phyloP scores from a whole-genome alignment of 2,113 vertebrate species.

The Nansenia antarctica region DNA sequence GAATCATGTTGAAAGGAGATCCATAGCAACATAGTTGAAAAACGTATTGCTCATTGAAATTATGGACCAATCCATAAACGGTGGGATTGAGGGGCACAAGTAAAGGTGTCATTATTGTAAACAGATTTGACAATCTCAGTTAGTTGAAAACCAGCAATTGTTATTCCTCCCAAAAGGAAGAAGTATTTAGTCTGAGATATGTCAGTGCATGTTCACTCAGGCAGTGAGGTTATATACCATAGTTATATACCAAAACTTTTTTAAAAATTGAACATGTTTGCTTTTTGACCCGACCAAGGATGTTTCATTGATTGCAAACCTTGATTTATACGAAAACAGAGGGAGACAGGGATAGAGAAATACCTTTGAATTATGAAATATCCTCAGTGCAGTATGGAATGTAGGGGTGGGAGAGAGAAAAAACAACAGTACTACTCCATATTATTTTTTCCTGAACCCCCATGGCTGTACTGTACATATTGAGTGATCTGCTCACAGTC shows the following conservation, averaged over 20 bases:
- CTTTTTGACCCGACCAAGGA: not conserved
- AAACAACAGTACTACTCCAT: not conserved
- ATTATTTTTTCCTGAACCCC: not conserved
- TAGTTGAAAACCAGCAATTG: not conserved
- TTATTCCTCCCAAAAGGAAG: too few species aligned
- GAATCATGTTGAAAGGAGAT: not conserved
- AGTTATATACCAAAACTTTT: not conserved
- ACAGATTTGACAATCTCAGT: not conserved
- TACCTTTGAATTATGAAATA: not conserved
- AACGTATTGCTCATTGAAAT: not conserved
- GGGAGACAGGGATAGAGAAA: not conserved
- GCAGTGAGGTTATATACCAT: not conserved
- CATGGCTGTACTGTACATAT: not conserved
- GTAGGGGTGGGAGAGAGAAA: not conserved
- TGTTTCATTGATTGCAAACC: too few species aligned
- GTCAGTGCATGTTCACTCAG: not conserved
- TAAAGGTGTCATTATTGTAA: not conserved
- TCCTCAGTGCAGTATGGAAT: not conserved
- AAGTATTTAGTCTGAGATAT: not conserved
- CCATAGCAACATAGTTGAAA: not conserved
- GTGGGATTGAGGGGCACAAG: not conserved
- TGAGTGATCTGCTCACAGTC: slow-evolving; percentile 5
- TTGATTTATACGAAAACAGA: not conserved
- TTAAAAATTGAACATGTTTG: not conserved
- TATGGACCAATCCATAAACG: not conserved